Percentiles rank a stretch among this genome's conserved stretches.
Conservation (phyloP, 2,888 invertebrate species). For the Onthophagus sagittarius region DNA sequence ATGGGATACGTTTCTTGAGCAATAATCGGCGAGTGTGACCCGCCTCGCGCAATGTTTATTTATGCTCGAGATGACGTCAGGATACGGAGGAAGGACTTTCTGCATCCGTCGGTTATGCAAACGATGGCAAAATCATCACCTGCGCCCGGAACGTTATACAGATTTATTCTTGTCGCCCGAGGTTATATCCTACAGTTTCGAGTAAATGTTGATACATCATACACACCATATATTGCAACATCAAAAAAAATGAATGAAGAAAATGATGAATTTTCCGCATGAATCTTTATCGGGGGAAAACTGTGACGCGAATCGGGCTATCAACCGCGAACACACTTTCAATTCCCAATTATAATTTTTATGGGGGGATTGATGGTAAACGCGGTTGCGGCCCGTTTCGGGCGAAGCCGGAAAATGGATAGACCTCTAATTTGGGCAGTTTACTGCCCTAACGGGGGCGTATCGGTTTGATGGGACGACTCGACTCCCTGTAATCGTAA, state of each 20-base stretch:
- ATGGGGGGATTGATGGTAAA: neutral
- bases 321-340: neutral
- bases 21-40: neutral
- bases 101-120: neutral
- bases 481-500: neutral
- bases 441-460: neutral
- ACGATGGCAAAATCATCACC: neutral
- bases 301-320: neutral
- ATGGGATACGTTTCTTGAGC: neutral
- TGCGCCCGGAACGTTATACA: neutral
- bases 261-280: no score
- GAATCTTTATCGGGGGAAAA: neutral
- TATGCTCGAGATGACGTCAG: neutral
- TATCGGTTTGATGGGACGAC: neutral
- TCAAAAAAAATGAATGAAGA: neutral
- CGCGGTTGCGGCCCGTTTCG: neutral
- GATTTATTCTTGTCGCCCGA: neutral
- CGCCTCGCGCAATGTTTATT: neutral
- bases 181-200: neutral
- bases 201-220: neutral
- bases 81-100: neutral
- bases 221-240: neutral
- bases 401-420: neutral
- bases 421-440: neutral
- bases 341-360: neutral